phyloP scores from a whole-genome alignment of 1,140 invertebrate species.

The Sipha flava region DNA sequence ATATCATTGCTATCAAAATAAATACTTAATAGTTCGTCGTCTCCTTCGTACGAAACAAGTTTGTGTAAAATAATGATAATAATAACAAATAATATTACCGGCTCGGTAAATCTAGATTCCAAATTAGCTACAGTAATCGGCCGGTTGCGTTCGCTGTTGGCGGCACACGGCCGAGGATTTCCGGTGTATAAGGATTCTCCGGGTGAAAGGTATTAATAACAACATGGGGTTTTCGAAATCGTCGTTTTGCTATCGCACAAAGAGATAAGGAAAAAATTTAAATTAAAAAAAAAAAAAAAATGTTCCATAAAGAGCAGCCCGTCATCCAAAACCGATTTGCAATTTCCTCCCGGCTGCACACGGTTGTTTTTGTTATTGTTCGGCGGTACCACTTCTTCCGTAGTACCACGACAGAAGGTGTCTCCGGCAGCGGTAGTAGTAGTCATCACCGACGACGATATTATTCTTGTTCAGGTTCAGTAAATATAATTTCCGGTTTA shows the following conservation, averaged over 20 bases:
- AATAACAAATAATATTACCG: too few species aligned
- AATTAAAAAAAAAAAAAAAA: neutral
- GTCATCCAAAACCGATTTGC: constrained; percentile 13
- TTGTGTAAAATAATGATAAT: too few species aligned
- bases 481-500: constrained; percentile 16
- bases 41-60: too few species aligned
- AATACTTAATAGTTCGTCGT: too few species aligned
- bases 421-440: neutral
- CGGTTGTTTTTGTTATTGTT: neutral
- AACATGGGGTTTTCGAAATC: neutral
- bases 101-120: too few species aligned
- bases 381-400: neutral
- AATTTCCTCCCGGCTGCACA: neutral
- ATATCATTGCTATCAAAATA: neutral
- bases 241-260: neutral
- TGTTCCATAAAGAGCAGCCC: neutral
- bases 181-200: neutral
- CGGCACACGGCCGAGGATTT: neutral
- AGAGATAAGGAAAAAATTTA: neutral
- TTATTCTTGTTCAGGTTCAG: constrained; percentile 16
- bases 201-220: neutral
- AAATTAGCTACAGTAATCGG: too few species aligned
- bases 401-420: neutral
- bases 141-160: neutral
- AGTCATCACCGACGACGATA: neutral